Evolutionary conservation across 2,888 invertebrate species (phyloP).

Genomic region (Eilema caniola): DNA sequence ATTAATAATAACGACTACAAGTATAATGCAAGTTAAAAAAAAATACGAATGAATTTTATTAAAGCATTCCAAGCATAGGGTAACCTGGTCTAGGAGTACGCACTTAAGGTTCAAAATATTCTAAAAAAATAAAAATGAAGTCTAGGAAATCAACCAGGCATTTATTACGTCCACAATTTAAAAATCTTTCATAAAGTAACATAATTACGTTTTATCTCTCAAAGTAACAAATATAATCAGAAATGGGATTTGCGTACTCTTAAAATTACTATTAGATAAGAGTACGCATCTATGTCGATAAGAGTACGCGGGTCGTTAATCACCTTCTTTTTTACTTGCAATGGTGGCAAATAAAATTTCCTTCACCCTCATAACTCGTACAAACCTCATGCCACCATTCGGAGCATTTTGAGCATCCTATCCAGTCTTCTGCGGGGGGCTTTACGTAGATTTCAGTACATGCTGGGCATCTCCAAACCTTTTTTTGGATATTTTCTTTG

Average conservation of each 20-base stretch:
- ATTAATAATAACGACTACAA: background rate
- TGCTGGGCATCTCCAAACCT: constrained; percentile 20
- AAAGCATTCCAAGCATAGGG: too few species aligned
- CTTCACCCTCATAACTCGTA: constrained; percentile 19
- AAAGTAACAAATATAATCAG: too few species aligned
- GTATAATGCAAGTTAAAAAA: too few species aligned
- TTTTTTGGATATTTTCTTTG: constrained; percentile 19
- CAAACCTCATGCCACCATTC: constrained; percentile 22
- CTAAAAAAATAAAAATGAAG: too few species aligned
- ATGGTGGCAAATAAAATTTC: background rate
- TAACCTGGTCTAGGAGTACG: too few species aligned
- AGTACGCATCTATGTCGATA: background rate
- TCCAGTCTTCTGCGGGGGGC: constrained; percentile 24
- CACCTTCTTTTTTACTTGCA: background rate
- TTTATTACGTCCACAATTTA: too few species aligned
- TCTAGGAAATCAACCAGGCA: too few species aligned
- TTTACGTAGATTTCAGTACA: constrained; percentile 22
- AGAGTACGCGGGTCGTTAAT: background rate
- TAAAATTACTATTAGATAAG: background rate
- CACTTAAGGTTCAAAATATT: too few species aligned
- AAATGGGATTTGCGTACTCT: too few species aligned
- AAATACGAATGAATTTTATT: too few species aligned
- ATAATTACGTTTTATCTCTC: too few species aligned
- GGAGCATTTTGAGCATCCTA: constrained; percentile 15
- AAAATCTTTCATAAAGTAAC: too few species aligned